phyloP scores from a whole-genome alignment of 2,113 vertebrate species.

The Hipposideros armiger region DNA sequence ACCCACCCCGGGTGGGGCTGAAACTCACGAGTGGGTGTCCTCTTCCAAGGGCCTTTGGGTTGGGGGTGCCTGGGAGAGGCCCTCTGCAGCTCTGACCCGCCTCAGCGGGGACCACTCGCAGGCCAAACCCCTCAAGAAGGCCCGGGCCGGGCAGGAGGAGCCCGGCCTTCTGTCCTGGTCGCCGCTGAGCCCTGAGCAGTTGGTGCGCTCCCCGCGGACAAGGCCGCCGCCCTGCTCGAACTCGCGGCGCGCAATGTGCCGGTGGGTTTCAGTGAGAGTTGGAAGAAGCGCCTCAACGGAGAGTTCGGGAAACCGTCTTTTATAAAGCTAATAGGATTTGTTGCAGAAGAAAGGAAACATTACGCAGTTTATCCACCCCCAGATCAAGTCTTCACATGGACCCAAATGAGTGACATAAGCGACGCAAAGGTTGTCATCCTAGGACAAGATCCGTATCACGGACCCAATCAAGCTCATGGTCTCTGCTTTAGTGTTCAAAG shows the following conservation, averaged over 20 bases:
- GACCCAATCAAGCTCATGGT: conserved; percentile 96
- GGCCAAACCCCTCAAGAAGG: conserved; percentile 88
- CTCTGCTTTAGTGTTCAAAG: conserved; percentile 97
- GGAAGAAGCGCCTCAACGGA: conserved; percentile 85
- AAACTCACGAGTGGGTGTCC: background rate
- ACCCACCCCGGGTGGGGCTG: background rate
- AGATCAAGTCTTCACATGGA: conserved; percentile 96
- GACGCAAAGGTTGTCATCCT: conserved; percentile 97
- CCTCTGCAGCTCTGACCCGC: background rate
- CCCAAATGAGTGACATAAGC: conserved; percentile 92
- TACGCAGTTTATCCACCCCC: conserved; percentile 93
- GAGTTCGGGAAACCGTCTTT: conserved; percentile 95
- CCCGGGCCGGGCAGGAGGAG: conserved; percentile 64
- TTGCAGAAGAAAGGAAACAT: conserved; percentile 91
- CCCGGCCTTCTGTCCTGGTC: background rate
- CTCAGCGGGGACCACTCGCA: conserved; percentile 35
- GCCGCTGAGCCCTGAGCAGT: conserved; percentile 89
- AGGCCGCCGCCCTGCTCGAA: conserved; percentile 88
- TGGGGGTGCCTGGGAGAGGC: background rate
- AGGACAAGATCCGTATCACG: conserved; percentile 98
- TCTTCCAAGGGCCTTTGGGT: accelerated
- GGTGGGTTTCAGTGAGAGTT: conserved; percentile 90
- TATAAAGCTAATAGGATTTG: conserved; percentile 91
- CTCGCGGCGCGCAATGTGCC: conserved; percentile 86
- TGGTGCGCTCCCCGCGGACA: conserved; percentile 91